Evolutionary conservation across 92 coral and sea anemone genomes (phyloP).

Genomic region (Parazoanthus darwini): DNA sequence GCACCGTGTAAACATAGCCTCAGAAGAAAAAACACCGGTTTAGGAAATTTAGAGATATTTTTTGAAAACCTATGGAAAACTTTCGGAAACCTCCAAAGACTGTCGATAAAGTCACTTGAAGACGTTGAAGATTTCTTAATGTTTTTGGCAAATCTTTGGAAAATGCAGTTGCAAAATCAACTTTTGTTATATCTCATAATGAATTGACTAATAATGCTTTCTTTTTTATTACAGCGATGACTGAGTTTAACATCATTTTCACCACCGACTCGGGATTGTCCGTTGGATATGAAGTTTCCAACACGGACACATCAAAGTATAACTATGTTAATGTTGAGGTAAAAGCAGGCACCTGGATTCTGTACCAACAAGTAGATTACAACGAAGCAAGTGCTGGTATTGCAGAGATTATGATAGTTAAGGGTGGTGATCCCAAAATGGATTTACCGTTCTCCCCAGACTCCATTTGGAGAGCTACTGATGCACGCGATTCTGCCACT

Average conservation of each 20-base stretch:
- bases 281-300: not conserved
- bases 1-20: too few relatives aligned
- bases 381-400: not conserved
- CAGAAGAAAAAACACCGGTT: too few relatives aligned
- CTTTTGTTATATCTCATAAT: not conserved
- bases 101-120: too few relatives aligned
- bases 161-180: not conserved
- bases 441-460: not conserved
- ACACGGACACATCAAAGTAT: not conserved
- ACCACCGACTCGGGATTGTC: not conserved
- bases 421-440: not conserved
- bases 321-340: conserved; percentile 1
- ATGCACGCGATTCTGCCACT: not conserved
- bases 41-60: too few relatives aligned
- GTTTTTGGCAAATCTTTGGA: too few relatives aligned
- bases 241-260: not conserved
- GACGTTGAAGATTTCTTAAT: too few relatives aligned
- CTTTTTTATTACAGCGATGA: not conserved
- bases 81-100: too few relatives aligned
- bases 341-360: conserved; percentile 39
- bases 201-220: not conserved
- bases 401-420: not conserved
- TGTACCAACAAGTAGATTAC: conserved; percentile 26
- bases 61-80: too few relatives aligned
- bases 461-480: conserved; percentile 28